Percentiles rank a stretch among this genome's conserved stretches.
Evolutionary conservation across 2,797 vertebrate genomes (phyloP).

Genomic region (Sebastes taczanowskii): DNA sequence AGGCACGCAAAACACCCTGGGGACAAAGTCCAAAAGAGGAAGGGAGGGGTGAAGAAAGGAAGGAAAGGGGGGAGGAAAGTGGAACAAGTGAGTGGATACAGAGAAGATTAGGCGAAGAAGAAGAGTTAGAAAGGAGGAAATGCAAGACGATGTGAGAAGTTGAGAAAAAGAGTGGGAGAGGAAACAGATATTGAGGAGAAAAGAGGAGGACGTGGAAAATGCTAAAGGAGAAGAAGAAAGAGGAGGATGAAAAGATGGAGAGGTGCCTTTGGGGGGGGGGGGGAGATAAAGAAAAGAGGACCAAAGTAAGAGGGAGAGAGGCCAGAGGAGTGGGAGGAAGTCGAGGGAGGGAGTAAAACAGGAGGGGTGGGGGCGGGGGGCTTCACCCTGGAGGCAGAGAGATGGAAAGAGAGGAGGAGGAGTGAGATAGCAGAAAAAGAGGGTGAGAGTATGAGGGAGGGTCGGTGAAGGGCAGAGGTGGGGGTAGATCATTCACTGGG

Average conservation of each 20-base stretch:
- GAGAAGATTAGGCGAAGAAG: slow-evolving; percentile 36
- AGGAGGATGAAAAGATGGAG: slow-evolving; percentile 7
- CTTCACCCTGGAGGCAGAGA: slow-evolving; percentile 34
- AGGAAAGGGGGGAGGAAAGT: slow-evolving; percentile 31
- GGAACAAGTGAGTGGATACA: slow-evolving; percentile 38
- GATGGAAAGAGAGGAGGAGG: slow-evolving; percentile 28
- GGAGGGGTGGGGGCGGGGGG: slow-evolving; percentile 9
- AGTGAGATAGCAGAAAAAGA: slow-evolving; percentile 51
- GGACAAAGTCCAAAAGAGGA: slow-evolving; percentile 65
- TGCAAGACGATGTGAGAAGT: slow-evolving; percentile 27
- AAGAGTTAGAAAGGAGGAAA: slow-evolving; percentile 20
- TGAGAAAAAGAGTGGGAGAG: slow-evolving; percentile 39
- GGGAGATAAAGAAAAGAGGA: slow-evolving; percentile 6
- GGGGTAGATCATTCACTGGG: slow-evolving; percentile 62
- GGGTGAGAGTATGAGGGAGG: slow-evolving; percentile 28
- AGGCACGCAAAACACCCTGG: slow-evolving; percentile 69
- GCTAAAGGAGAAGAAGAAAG: background rate
- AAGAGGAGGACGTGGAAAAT: slow-evolving; percentile 21
- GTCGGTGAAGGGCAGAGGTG: slow-evolving; percentile 53
- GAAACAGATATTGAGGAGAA: slow-evolving; percentile 25
- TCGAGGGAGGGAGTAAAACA: slow-evolving; percentile 35
- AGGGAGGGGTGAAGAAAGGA: slow-evolving; percentile 37
- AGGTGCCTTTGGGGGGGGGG: background rate
- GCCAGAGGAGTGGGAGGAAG: slow-evolving; percentile 54
- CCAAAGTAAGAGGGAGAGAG: slow-evolving; percentile 18